Evolutionary conservation across 2,797 vertebrate genomes (phyloP), one percentile per base, ranked within the genome.

Genomic region (Arctocebus calabarensis): DNA sequence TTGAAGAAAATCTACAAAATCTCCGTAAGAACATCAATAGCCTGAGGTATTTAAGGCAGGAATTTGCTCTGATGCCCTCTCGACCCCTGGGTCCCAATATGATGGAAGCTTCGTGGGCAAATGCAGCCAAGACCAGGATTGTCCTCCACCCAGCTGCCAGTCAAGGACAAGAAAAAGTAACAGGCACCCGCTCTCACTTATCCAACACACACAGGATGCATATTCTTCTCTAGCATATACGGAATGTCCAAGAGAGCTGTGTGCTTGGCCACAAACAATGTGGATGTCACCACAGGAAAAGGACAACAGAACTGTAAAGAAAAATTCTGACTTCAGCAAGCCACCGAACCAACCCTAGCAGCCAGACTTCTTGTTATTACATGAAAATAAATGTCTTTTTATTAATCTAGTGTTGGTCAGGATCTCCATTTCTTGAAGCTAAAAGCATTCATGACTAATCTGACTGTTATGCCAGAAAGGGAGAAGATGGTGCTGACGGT

Each of bases 381-480:
- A 71, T n/a, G n/a, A 88, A 88, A 94, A 78, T 52, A 81, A 43
- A 59, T 73, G 13, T 25, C 16, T 92, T 95, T 79, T 89, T 88
- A 95, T 64, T 64, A 90, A 37, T 10, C 27, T 71, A 32, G 14
- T 37, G 5, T 81, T 79, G 61, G 3, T 81, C 37, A 82, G 29
- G 7, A 82, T 45, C 88, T 91, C 55, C 68, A 37, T 87, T 88
- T 81, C 27, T 66, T 66, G 16, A 22, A 81, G 71, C 20, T 77
- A 3, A 88, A 95, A 77, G 13, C 20, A 32, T 68, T 95, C 29
- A 57, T 52, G 73, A 82, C 14, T 79, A 83, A 88, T 79, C 70
- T n/a, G 55, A 37, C 16, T 59, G 16, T 37, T 84, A 8, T 79
- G 27, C 13, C 10, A 68, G 12, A 70, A 73, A 52, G 5, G 5